These are phyloP conservation scores for Neogobius melanostomus DNA, from an alignment of 2,113 vertebrate species.

Conservation along the genomic window DNA sequence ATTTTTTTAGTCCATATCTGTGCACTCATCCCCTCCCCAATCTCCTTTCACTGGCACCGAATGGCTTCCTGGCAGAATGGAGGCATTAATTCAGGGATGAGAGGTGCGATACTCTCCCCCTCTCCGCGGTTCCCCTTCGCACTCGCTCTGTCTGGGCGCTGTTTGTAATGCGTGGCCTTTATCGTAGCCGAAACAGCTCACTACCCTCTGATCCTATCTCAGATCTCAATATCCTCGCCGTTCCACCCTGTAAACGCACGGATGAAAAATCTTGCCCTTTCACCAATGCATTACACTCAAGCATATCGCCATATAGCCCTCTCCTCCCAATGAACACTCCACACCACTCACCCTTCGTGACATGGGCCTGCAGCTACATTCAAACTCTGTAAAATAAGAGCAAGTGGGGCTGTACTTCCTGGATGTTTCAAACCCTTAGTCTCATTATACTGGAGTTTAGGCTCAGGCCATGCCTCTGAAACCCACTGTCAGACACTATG, in stretches of 20 bases:
- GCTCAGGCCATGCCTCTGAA: slow-evolving; percentile 47
- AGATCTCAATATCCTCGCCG: slow-evolving; percentile 76
- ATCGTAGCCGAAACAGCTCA: slow-evolving; percentile 75
- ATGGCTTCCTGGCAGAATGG: slow-evolving; percentile 73
- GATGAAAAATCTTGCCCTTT: slow-evolving; percentile 75
- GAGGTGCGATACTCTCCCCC: slow-evolving; percentile 67
- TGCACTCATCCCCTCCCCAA: slow-evolving; percentile 71
- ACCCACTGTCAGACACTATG: slow-evolving; percentile 59
- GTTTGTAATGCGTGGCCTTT: slow-evolving; percentile 75
- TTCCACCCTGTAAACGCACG: slow-evolving; percentile 75
- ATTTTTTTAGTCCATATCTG: slow-evolving; percentile 73
- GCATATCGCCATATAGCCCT: slow-evolving; percentile 61
- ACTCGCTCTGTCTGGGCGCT: slow-evolving; percentile 53
- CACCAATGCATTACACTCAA: slow-evolving; percentile 69
- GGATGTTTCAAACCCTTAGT: slow-evolving; percentile 61
- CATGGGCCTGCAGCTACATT: slow-evolving; percentile 70
- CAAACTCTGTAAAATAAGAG: slow-evolving; percentile 62
- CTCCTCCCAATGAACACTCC: slow-evolving; percentile 56
- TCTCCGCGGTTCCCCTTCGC: slow-evolving; percentile 35
- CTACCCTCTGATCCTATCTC: slow-evolving; percentile 78
- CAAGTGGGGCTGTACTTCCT: slow-evolving; percentile 67
- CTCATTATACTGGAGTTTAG: slow-evolving; percentile 75
- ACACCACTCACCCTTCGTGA: slow-evolving; percentile 71
- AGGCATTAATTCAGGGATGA: slow-evolving; percentile 78
- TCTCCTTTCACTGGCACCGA: slow-evolving; percentile 72